Evolutionary conservation across 2,888 invertebrate species (phyloP).

Genomic region (Troglohyphantes excavatus): DNA sequence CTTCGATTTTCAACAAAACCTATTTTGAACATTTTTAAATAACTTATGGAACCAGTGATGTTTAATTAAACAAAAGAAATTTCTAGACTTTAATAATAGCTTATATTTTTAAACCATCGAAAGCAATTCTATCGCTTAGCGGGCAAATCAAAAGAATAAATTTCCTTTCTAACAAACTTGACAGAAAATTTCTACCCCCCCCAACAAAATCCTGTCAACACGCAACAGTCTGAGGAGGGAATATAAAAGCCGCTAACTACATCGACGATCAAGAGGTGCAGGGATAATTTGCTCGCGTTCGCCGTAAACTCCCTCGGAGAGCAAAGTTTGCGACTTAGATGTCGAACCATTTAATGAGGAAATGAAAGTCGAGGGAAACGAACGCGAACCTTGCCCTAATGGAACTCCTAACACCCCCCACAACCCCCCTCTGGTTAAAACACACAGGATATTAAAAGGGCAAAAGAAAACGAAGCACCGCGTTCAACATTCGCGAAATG

Average conservation of each 20-base stretch:
- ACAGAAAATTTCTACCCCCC: not conserved
- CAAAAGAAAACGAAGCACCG: not conserved
- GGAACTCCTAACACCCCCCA: not conserved
- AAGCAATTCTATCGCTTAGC: too few relatives aligned
- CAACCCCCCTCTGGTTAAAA: not conserved
- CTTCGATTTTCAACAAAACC: too few relatives aligned
- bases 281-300: not conserved
- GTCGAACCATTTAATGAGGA: conserved; percentile 32
- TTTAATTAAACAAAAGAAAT: too few relatives aligned
- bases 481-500: not conserved
- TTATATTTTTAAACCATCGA: too few relatives aligned
- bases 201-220: not conserved
- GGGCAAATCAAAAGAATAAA: too few relatives aligned
- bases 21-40: too few relatives aligned
- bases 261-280: not conserved
- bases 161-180: too few relatives aligned
- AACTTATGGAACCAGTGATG: too few relatives aligned
- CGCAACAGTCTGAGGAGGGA: not conserved
- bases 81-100: too few relatives aligned
- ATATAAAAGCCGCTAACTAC: too few relatives aligned
- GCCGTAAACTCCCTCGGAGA: not conserved
- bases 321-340: not conserved
- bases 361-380: conserved; percentile 40
- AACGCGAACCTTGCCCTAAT: not conserved
- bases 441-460: conserved; percentile 6